Conservation (phyloP, 2,797 vertebrate species). For the Anabas testudineus region DNA sequence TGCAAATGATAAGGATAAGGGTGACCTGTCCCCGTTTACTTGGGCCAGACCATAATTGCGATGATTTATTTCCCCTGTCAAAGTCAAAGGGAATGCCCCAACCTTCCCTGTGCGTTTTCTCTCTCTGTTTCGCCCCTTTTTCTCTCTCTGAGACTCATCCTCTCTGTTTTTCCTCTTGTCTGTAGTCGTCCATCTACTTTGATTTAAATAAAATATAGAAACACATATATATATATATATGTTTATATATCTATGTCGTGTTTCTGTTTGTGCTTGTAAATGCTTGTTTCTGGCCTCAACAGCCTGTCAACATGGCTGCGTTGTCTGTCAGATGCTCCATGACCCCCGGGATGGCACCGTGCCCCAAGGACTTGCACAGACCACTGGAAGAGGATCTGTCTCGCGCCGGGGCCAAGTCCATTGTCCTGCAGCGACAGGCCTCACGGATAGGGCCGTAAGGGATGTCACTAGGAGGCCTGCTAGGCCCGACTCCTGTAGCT, state of each 20-base stretch:
- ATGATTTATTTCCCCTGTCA: slow-evolving; percentile 82
- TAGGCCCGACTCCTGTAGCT: slow-evolving; percentile 40
- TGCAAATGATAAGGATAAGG: slow-evolving; percentile 79
- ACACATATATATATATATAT: slow-evolving; percentile 16
- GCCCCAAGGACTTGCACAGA: slow-evolving; percentile 58
- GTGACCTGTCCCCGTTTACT: slow-evolving; percentile 76
- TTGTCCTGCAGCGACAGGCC: slow-evolving; percentile 66
- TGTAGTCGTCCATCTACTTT: slow-evolving; percentile 19
- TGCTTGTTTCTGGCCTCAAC: slow-evolving; percentile 35
- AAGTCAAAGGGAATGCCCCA: slow-evolving; percentile 59
- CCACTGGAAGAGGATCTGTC: slow-evolving; percentile 43
- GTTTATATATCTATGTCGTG: slow-evolving; percentile 1
- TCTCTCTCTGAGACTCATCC: slow-evolving; percentile 16
- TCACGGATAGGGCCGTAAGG: slow-evolving; percentile 43
- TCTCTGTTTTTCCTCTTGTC: slow-evolving; percentile 21
- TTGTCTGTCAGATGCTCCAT: slow-evolving; percentile 59
- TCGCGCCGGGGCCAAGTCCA: slow-evolving; percentile 20
- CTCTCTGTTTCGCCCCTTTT: slow-evolving; percentile 15
- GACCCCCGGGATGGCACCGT: slow-evolving; percentile 58
- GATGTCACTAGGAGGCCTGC: slow-evolving; percentile 42
- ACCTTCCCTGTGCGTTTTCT: slow-evolving; percentile 37
- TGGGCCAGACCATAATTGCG: slow-evolving; percentile 76
- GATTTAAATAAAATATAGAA: slow-evolving; percentile 28
- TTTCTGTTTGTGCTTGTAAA: slow-evolving; percentile 18
- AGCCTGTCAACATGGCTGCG: slow-evolving; percentile 37